phyloP scores from a whole-genome alignment of 2,113 vertebrate species.

The Murina feae region DNA sequence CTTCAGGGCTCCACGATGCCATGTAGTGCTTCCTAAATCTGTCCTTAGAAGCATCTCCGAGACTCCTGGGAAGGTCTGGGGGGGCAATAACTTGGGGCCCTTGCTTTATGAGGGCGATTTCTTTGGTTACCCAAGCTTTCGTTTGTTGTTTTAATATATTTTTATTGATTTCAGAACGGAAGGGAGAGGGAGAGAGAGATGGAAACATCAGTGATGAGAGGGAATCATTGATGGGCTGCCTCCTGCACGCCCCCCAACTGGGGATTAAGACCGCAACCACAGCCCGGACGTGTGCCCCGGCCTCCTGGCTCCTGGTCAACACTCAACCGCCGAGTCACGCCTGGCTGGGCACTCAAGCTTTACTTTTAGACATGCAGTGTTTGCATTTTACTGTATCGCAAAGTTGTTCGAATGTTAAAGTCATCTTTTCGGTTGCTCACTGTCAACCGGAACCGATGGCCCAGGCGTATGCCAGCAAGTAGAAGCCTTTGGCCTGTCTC shows the following conservation, averaged over 20 bases:
- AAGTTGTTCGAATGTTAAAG: neutral
- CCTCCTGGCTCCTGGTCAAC: too few species aligned
- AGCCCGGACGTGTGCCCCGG: too few species aligned
- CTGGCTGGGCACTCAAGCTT: neutral
- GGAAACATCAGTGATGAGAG: too few species aligned
- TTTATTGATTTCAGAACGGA: too few species aligned
- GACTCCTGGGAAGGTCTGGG: neutral
- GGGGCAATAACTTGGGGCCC: neutral
- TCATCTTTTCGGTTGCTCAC: neutral
- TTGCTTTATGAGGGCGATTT: neutral
- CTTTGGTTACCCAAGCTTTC: neutral
- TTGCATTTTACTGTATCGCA: neutral
- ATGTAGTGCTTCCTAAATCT: accelerated
- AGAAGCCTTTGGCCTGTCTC: neutral
- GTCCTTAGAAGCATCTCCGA: neutral
- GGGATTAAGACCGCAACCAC: too few species aligned
- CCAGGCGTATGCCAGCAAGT: neutral
- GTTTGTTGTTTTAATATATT: too few species aligned
- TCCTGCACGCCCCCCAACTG: too few species aligned
- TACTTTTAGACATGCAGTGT: neutral
- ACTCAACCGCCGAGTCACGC: too few species aligned
- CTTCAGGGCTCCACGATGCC: neutral
- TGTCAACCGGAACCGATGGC: too few species aligned
- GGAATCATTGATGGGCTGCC: too few species aligned
- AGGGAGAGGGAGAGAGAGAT: too few species aligned